Evolutionary conservation across 2,113 vertebrate genomes (phyloP), one percentile per base, ranked within the genome.

Genomic region (Chrysochloris asiatica): DNA sequence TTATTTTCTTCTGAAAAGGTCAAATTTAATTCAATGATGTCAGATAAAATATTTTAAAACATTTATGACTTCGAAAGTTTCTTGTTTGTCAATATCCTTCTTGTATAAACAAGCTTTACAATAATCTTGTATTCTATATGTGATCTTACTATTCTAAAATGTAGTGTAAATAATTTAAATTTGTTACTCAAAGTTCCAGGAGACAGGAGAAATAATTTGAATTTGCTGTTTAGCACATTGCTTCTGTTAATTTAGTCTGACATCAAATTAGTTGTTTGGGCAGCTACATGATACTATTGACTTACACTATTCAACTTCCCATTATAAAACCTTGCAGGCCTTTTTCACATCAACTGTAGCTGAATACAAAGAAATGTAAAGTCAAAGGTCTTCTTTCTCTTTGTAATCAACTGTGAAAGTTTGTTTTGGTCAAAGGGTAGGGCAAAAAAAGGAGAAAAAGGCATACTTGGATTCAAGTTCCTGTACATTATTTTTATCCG

Each of bases 301-400:
- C 90, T 92, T 90, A 84, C 26, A 54, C 90, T 90, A 41, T 63
- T 87, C 77, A 79, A 92, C 26, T 86, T 75, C 24, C 9, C 65
- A n/a, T 78, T 59, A 16, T 72, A 38, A 65, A 73, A 30, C 26
- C 4, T 56, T 92, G 67, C 30, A 59, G 38, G n/a, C 50, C 77
- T 83, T 86, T 59, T 72, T 67, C 21, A 84, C 59, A 59, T 56
- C 28, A 86, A 14, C 24, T 56, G 83, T 43, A 36, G 33, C 12
- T 73, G 72, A 90, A 54, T 45, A 79, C 17, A 92, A 80, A 83
- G 24, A 19, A 65, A 47, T 22, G n/a, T 24, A 79, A 77, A 6
- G 52, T 81, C 52, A 54, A 76, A 30, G 12, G 30, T 22, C 38
- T 63, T 87, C 36, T 50, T 75, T 38, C 28, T 54, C 48, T 91